Evolutionary conservation across 2,888 invertebrate genomes (phyloP), one percentile per base, ranked within the genome.

Genomic region (Halocaridina rubra): DNA sequence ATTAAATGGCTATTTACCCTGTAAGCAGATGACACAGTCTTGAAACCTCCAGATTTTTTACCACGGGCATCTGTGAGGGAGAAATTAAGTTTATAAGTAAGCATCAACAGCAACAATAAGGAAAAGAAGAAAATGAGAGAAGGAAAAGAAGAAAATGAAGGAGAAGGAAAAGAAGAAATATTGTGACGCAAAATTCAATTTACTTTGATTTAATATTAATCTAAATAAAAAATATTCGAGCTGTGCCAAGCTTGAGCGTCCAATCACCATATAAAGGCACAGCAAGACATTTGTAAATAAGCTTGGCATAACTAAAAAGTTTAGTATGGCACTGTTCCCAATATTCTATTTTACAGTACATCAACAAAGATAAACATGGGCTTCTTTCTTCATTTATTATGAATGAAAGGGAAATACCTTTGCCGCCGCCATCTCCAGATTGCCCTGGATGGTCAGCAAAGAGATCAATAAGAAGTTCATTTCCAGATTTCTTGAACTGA

Each of bases 31-130:
- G 99, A 99, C 91, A 99, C 98, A 92, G 99, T 99, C 93, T 98
- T 97, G 94, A 98, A 98, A 93, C 96, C 97, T 94, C 97, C 97
- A 91, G 98, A 98, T 95, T 98, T 98, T 95, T 98, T 98, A 76
- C 89, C 88, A 81, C 88, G 84, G 33, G 74, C 85, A 71, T 76
- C 57, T 85, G 75, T 7, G 80, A 79, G 29, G 61, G 59, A 59
- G n/a, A 30, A 64, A 53, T 67, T 39, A 90, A 90, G 92, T 22
- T 30, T n/a, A n/a, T n/a, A n/a, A n/a, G n/a, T n/a, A n/a, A n/a
- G n/a, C n/a, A n/a, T n/a, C n/a, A n/a, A n/a, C n/a, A n/a, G n/a
- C n/a, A n/a, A n/a, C n/a, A n/a, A n/a, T n/a, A n/a, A n/a, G n/a
- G n/a, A n/a, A n/a, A n/a, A n/a, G n/a, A n/a, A n/a, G n/a, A n/a